These are phyloP conservation scores for Plodia interpunctella DNA, from an alignment of 1,140 invertebrate species.

Conservation along the genomic window DNA sequence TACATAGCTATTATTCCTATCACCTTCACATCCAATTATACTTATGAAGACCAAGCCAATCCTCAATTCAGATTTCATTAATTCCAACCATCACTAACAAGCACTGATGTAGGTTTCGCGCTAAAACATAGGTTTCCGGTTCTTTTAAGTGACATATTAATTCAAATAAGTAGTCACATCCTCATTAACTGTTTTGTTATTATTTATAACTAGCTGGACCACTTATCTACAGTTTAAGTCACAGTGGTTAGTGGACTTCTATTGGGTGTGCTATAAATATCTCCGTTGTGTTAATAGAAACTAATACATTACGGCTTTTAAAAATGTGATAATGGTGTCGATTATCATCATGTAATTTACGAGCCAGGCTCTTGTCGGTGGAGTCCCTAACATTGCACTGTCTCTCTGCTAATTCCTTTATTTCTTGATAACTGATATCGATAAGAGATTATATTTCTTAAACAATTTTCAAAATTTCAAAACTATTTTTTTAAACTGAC, in stretches of 20 bases:
- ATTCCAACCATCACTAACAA: constrained; percentile 36
- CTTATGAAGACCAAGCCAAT: constrained; percentile 14
- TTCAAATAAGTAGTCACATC: constrained; percentile 67
- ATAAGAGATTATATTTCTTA: too few relatives aligned
- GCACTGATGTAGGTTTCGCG: constrained; percentile 58
- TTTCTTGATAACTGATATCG: too few relatives aligned
- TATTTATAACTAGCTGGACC: constrained; percentile 46
- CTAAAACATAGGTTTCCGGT: constrained; percentile 57
- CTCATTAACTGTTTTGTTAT: constrained; percentile 64
- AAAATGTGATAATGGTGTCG: too few relatives aligned
- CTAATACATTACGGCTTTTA: too few relatives aligned
- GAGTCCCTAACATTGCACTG: too few relatives aligned
- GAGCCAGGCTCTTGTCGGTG: too few relatives aligned
- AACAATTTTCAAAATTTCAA: too few relatives aligned
- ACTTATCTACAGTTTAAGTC: constrained; percentile 31
- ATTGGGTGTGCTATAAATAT: constrained; percentile 35
- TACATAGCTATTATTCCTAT: background rate
- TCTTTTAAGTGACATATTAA: constrained; percentile 63
- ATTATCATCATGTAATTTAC: too few relatives aligned
- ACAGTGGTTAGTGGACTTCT: constrained; percentile 53
- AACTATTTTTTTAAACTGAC: too few relatives aligned
- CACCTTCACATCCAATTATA: background rate
- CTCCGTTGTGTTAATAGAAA: background rate
- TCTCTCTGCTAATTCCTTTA: too few relatives aligned
- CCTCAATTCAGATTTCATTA: constrained; percentile 27